phyloP scores from a whole-genome alignment of 2,113 vertebrate genomes.

The Illadopsis cleaveri region DNA sequence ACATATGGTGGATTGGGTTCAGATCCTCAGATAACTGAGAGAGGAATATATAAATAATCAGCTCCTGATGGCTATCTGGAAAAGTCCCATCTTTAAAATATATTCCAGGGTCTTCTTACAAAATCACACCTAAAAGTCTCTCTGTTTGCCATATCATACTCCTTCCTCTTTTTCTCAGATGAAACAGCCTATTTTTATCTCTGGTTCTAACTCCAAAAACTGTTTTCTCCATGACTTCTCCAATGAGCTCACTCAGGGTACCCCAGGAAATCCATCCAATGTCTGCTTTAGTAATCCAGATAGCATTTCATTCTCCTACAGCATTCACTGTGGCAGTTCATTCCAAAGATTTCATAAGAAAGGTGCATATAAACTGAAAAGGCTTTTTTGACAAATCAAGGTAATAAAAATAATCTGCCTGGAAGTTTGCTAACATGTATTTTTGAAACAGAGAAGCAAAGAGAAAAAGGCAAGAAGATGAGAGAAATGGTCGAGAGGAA shows the following conservation, averaged over 20 bases:
- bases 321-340: background rate
- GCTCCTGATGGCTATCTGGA: background rate
- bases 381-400: background rate
- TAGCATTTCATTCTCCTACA: background rate
- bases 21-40: background rate
- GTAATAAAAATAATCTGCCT: background rate
- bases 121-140: background rate
- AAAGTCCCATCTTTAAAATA: background rate
- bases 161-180: background rate
- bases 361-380: background rate
- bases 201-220: background rate
- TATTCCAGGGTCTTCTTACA: background rate
- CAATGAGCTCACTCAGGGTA: background rate
- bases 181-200: background rate
- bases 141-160: background rate
- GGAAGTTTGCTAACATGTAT: background rate
- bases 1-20: background rate
- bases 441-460: background rate
- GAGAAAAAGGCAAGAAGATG: background rate
- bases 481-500: background rate
- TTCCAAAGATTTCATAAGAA: background rate
- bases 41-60: background rate
- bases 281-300: background rate
- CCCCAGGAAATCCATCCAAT: background rate
- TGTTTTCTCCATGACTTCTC: background rate